Evolutionary conservation across 2,797 vertebrate genomes (phyloP).

Genomic region (Catostomus latipinnis): DNA sequence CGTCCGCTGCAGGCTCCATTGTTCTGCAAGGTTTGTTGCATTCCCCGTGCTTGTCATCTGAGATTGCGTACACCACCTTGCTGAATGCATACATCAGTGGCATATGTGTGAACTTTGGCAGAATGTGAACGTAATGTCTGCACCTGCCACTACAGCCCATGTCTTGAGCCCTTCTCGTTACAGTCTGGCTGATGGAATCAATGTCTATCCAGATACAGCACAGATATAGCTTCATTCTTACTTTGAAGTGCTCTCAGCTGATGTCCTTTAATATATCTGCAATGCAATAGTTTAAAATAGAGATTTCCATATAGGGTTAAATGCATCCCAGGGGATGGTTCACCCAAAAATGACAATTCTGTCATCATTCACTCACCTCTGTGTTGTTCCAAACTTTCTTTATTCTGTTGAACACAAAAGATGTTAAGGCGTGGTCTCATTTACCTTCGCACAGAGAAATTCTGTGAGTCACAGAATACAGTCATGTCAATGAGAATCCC

Average conservation of each 20-base stretch:
- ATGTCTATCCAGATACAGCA: constrained; percentile 10
- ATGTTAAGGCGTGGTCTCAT: too few species aligned
- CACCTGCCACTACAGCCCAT: constrained; percentile 14
- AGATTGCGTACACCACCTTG: constrained; percentile 1
- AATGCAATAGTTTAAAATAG: not conserved
- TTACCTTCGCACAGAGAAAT: too few species aligned
- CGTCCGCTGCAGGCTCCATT: constrained; percentile 34
- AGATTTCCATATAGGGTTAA: too few species aligned
- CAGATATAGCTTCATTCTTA: too few species aligned
- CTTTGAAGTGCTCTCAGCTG: constrained; percentile 16
- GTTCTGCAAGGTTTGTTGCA: constrained; percentile 30
- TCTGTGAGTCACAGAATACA: too few species aligned
- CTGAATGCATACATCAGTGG: not conserved
- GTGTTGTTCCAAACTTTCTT: too few species aligned
- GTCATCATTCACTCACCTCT: too few species aligned
- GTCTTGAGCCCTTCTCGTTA: constrained; percentile 3
- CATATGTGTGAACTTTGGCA: constrained; percentile 13
- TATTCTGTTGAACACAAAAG: too few species aligned
- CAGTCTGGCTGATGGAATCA: constrained; percentile 19
- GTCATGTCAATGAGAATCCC: too few species aligned
- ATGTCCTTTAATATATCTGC: not conserved
- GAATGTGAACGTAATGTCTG: constrained; percentile 25
- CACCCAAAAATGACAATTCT: too few species aligned
- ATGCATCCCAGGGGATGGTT: too few species aligned
- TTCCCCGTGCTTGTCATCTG: constrained; percentile 13